Percentiles rank a stretch among this genome's conserved stretches.
Conservation (phyloP, 2,113 vertebrate species). For the Petromus typicus region DNA sequence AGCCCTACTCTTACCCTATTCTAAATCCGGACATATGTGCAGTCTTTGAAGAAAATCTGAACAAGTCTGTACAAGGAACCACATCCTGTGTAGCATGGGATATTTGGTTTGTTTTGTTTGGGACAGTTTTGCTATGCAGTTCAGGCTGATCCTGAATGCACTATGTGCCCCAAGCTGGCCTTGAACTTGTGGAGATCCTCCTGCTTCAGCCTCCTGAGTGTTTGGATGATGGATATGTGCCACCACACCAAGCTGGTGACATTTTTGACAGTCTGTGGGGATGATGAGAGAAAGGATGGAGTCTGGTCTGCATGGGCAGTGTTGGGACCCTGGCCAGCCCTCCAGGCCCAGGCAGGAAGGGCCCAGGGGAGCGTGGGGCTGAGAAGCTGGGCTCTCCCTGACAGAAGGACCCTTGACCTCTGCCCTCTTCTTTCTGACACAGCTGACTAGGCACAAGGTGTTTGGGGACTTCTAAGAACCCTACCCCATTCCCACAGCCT, state of each 20-base stretch:
- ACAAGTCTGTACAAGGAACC: neutral
- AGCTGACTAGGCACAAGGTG: slow-evolving; percentile 92
- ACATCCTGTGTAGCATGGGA: neutral
- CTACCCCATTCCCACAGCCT: slow-evolving; percentile 86
- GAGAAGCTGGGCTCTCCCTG: neutral
- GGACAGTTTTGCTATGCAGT: neutral
- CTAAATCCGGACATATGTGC: neutral
- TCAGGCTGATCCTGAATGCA: neutral
- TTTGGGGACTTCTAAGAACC: slow-evolving; percentile 89
- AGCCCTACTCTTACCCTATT: neutral
- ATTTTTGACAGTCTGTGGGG: neutral
- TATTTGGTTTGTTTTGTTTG: neutral
- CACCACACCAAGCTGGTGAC: neutral
- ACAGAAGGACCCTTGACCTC: neutral
- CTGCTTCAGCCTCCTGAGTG: neutral
- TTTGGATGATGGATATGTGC: neutral
- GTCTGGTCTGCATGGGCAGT: neutral
- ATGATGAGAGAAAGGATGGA: accelerated
- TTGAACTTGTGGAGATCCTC: neutral
- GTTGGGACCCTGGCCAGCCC: accelerated
- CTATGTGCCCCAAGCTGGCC: neutral
- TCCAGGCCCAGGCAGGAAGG: neutral
- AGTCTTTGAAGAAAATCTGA: neutral
- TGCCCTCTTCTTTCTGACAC: neutral
- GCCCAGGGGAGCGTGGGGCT: neutral